These are phyloP conservation scores for Serrognathus titanus DNA, from an alignment of 2,888 invertebrate species.

Conservation along the genomic window DNA sequence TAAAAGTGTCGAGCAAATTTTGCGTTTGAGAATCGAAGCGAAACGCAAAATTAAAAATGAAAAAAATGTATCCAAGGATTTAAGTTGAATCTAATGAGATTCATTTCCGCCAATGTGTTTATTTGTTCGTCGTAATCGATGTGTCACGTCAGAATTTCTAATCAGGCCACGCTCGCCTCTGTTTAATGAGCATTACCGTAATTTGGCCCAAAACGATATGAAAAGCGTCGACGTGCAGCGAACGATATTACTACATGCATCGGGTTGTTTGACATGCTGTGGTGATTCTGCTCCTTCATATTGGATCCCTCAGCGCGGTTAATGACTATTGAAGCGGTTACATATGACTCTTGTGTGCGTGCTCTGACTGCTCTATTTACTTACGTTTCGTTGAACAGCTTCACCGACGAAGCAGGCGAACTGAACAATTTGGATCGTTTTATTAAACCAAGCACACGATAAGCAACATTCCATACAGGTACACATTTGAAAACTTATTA, in stretches of 20 bases:
- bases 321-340: conserved; percentile 29
- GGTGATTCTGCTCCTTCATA: conserved; percentile 30
- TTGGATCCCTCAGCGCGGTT: conserved; percentile 27
- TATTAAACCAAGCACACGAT: too few species aligned
- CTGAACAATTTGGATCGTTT: too few species aligned
- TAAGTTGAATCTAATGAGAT: too few species aligned
- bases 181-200: background rate
- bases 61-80: too few species aligned
- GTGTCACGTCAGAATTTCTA: background rate
- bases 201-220: background rate
- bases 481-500: too few species aligned
- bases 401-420: background rate
- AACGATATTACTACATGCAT: conserved; percentile 9
- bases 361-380: conserved; percentile 19
- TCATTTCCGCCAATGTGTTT: background rate
- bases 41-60: too few species aligned
- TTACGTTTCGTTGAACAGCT: conserved; percentile 9
- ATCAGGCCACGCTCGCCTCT: background rate
- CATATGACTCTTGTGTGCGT: conserved; percentile 26
- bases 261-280: conserved; percentile 30
- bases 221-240: conserved; percentile 1
- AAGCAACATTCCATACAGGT: too few species aligned
- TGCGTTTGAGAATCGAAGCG: too few species aligned
- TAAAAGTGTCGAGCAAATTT: too few species aligned
- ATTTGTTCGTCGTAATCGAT: background rate